Percentiles rank a stretch among this genome's conserved stretches.
Evolutionary conservation across 2,113 vertebrate genomes (phyloP).

Genomic region (Nothocercus julius): DNA sequence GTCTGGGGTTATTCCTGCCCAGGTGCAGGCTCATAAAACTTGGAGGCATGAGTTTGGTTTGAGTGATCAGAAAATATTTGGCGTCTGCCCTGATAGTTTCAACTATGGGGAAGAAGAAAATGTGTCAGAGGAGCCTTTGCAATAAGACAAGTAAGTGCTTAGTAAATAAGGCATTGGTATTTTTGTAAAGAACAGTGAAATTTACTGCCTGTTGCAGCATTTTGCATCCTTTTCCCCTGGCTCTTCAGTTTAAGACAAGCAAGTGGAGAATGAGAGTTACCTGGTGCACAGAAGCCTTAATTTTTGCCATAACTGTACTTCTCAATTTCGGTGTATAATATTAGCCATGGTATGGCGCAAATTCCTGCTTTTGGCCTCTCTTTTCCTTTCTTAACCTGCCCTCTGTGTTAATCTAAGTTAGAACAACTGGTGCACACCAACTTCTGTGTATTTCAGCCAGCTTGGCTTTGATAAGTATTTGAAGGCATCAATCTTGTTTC

Average conservation of each 20-base stretch:
- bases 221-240: background rate
- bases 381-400: background rate
- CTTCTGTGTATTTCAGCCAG: background rate
- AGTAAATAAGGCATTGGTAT: background rate
- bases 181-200: background rate
- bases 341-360: background rate
- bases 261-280: background rate
- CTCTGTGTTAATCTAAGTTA: background rate
- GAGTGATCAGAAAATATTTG: background rate
- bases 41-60: background rate
- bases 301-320: background rate
- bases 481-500: constrained; percentile 18
- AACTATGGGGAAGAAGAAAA: background rate
- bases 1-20: no score
- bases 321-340: rapidly evolving
- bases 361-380: background rate
- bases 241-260: background rate
- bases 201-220: background rate
- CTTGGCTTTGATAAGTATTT: background rate
- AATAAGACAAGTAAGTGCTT: background rate
- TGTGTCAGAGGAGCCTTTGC: background rate
- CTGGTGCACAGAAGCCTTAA: background rate
- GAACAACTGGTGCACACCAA: background rate
- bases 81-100: background rate
- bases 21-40: background rate